Conservation (phyloP, 2,113 vertebrate species). For the Platycercus adscitus region DNA sequence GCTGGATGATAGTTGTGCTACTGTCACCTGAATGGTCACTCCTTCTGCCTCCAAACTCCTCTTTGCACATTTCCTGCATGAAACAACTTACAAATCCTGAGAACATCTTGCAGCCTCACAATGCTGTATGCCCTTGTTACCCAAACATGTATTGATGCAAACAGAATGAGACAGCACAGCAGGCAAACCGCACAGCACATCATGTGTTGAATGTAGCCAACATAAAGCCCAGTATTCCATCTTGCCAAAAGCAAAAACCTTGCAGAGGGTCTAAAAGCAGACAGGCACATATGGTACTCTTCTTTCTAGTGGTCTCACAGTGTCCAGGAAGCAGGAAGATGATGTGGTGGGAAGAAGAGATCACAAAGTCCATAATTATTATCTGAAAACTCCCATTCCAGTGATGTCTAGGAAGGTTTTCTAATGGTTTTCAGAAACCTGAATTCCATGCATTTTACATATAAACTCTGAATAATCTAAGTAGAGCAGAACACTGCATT, state of each 20-base stretch:
- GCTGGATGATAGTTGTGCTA: background rate
- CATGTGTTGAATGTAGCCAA: background rate
- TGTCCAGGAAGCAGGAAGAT: background rate
- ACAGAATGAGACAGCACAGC: background rate
- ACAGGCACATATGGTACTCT: background rate
- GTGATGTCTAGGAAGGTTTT: background rate
- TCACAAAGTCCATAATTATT: accelerated
- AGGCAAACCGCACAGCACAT: background rate
- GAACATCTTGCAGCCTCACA: background rate
- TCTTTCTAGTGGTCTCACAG: background rate
- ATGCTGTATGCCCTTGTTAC: background rate
- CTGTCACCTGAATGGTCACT: background rate
- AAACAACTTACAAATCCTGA: background rate
- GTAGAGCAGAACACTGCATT: background rate
- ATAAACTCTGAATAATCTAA: background rate
- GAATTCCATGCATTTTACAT: background rate
- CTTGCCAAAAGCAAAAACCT: background rate
- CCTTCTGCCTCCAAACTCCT: background rate
- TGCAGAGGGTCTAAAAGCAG: background rate
- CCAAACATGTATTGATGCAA: background rate
- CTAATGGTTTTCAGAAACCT: background rate
- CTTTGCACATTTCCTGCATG: background rate
- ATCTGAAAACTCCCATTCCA: background rate
- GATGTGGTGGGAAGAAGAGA: background rate
- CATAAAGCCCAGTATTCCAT: background rate